phyloP scores from a whole-genome alignment of 2,113 vertebrate genomes.

The Pholis gunnellus region DNA sequence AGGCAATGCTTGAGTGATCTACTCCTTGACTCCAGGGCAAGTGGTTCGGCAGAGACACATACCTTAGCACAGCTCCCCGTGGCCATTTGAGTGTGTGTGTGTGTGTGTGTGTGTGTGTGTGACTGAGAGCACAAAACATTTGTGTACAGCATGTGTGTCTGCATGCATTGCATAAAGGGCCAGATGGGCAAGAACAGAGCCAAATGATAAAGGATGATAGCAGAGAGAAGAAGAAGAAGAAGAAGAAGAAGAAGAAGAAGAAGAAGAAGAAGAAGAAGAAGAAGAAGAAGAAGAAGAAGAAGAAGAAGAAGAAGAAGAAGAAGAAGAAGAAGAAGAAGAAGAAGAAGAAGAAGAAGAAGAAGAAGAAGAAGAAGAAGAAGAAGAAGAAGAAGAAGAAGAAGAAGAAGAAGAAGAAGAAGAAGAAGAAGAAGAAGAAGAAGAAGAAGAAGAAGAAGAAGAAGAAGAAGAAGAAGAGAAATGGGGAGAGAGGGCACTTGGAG shows the following conservation, averaged over 20 bases:
- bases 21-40: slow-evolving; percentile 60
- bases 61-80: slow-evolving; percentile 45
- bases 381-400: slow-evolving; percentile 2
- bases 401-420: slow-evolving; percentile 1
- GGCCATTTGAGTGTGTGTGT: slow-evolving; percentile 10
- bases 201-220: slow-evolving; percentile 47
- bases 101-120: slow-evolving; percentile 17
- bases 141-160: slow-evolving; percentile 31
- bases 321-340: slow-evolving; percentile 14
- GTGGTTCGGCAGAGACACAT: slow-evolving; percentile 53
- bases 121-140: slow-evolving; percentile 18
- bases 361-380: slow-evolving; percentile 29
- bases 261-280: slow-evolving; percentile 10
- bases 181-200: slow-evolving; percentile 54
- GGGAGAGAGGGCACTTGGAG: slow-evolving; percentile 67
- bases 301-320: slow-evolving; percentile 5
- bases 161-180: slow-evolving; percentile 17
- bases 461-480: slow-evolving; percentile 38
- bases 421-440: slow-evolving; percentile 17
- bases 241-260: neutral
- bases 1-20: slow-evolving; percentile 59
- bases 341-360: slow-evolving; percentile 12
- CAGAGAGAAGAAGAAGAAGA: slow-evolving; percentile 25
- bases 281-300: slow-evolving; percentile 24
- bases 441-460: slow-evolving; percentile 16